A percentile compares a stretch with the other conserved stretches of the same genome.
phyloP scores from a whole-genome alignment of 1,140 invertebrate genomes.

The Drosophila asahinai region DNA sequence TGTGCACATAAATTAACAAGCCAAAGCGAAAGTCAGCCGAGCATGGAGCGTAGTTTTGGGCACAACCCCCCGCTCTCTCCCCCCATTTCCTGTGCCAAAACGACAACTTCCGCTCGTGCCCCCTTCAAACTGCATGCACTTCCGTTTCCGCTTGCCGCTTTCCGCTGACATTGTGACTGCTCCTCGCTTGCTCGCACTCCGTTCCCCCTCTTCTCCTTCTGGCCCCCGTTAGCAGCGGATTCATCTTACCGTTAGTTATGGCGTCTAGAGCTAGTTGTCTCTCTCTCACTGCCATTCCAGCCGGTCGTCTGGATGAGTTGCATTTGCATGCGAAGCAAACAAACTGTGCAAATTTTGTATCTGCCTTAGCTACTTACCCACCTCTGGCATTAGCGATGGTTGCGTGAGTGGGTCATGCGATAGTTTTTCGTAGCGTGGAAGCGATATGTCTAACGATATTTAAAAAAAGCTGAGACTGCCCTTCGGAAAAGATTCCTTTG shows the following conservation, averaged over 20 bases:
- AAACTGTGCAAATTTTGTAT: conserved; percentile 49
- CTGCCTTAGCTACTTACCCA: conserved; percentile 26
- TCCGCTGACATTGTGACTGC: conserved; percentile 58
- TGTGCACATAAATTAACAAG: conserved; percentile 78
- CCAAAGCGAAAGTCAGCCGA: conserved; percentile 71
- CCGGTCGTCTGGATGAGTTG: conserved; percentile 33
- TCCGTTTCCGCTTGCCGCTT: conserved; percentile 48
- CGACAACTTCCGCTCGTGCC: conserved; percentile 74
- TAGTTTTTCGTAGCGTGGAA: neutral
- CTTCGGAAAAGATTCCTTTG: too few relatives aligned
- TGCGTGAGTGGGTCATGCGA: conserved; percentile 30
- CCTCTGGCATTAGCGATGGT: neutral
- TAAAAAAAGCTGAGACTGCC: neutral
- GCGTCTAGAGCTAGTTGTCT: conserved; percentile 28
- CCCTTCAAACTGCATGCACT: conserved; percentile 54
- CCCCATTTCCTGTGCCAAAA: conserved; percentile 70
- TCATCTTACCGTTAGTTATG: conserved; percentile 73
- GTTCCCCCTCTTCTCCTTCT: neutral
- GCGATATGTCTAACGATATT: neutral
- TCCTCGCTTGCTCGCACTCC: conserved; percentile 13
- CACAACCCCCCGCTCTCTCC: neutral
- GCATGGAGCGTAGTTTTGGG: conserved; percentile 44
- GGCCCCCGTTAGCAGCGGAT: conserved; percentile 34
- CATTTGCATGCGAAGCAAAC: conserved; percentile 64
- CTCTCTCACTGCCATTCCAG: neutral